Percentiles rank a stretch among this genome's conserved stretches.
Evolutionary conservation across 2,797 vertebrate genomes (phyloP).

Genomic region (Austrolebias charrua): DNA sequence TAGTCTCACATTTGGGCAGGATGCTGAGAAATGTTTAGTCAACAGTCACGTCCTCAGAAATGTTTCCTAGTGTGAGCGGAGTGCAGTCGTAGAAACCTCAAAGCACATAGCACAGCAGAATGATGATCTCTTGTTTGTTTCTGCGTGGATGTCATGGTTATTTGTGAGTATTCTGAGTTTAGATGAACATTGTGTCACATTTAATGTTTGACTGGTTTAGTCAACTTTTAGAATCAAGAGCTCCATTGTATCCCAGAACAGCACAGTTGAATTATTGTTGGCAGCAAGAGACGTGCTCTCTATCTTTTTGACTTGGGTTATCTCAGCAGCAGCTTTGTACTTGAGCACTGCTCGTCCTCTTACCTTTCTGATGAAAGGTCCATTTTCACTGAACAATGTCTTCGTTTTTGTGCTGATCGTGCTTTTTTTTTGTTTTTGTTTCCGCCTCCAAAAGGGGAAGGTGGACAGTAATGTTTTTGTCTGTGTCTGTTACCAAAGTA

Average conservation of each 20-base stretch:
- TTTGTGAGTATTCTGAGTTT: slow-evolving; percentile 1
- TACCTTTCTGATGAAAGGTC: slow-evolving; percentile 44
- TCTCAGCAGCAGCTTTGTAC: slow-evolving; percentile 47
- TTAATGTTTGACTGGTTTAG: slow-evolving; percentile 16
- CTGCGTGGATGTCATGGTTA: slow-evolving; percentile 7
- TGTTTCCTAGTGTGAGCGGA: slow-evolving; percentile 32
- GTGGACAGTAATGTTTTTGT: too few relatives aligned
- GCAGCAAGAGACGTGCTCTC: slow-evolving; percentile 24
- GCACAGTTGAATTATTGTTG: slow-evolving; percentile 58
- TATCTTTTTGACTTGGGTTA: slow-evolving; percentile 28
- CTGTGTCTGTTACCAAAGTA: too few relatives aligned
- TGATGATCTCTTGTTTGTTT: slow-evolving; percentile 2
- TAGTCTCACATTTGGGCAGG: slow-evolving; percentile 8
- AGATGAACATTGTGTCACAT: too few relatives aligned
- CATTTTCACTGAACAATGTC: slow-evolving; percentile 39
- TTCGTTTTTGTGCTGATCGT: slow-evolving; percentile 21
- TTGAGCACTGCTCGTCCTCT: slow-evolving; percentile 30
- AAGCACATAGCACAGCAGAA: slow-evolving; percentile 26
- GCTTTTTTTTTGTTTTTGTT: too few relatives aligned
- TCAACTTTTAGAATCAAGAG: slow-evolving; percentile 18
- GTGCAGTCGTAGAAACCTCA: slow-evolving; percentile 20
- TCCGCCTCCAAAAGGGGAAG: too few relatives aligned
- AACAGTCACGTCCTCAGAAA: slow-evolving; percentile 6
- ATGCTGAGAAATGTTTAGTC: slow-evolving; percentile 20
- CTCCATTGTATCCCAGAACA: slow-evolving; percentile 26